Evolutionary conservation across 2,888 invertebrate species (phyloP).

Genomic region (Bursaphelenchus okinawaensis): DNA sequence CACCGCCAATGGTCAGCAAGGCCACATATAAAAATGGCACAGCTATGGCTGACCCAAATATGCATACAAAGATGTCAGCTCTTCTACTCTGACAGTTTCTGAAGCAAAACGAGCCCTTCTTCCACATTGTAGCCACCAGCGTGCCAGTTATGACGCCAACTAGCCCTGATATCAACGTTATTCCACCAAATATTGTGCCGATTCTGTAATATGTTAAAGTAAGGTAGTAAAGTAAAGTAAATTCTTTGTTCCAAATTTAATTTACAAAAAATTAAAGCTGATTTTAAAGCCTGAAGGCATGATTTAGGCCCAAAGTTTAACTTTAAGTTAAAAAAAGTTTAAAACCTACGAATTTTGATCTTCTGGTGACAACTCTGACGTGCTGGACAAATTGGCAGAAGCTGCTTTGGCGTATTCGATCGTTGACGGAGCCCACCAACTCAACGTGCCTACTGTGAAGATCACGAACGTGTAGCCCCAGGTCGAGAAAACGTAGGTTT

Average conservation of each 20-base stretch:
- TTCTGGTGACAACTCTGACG: slow-evolving; percentile 88
- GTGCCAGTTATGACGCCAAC: slow-evolving; percentile 86
- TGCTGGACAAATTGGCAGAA: slow-evolving; percentile 59
- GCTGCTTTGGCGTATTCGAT: slow-evolving; percentile 32
- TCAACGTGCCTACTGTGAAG: slow-evolving; percentile 91
- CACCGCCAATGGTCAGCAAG: slow-evolving; percentile 59
- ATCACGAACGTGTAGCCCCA: slow-evolving; percentile 93
- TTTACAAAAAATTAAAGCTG: no score
- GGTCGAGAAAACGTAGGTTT: slow-evolving; percentile 86
- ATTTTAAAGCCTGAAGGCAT: no score
- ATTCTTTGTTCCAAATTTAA: no score
- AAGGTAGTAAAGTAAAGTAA: no score
- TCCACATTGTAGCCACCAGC: slow-evolving; percentile 63
- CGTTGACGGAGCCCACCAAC: slow-evolving; percentile 67
- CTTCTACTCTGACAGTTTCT: slow-evolving; percentile 27
- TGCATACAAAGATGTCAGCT: slow-evolving; percentile 71
- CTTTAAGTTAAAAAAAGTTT: no score
- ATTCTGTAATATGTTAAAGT: slow-evolving; percentile 33
- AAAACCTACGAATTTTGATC: slow-evolving; percentile 85
- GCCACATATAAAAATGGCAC: slow-evolving; percentile 72
- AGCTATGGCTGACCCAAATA: slow-evolving; percentile 75
- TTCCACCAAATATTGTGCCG: slow-evolving; percentile 81
- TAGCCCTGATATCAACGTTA: slow-evolving; percentile 85
- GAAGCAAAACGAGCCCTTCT: slow-evolving; percentile 17
- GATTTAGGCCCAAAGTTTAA: no score